Percentiles rank a stretch among this genome's conserved stretches.
Evolutionary conservation across 2,888 invertebrate species (phyloP).

Genomic region (Lepidochrysops patricia): DNA sequence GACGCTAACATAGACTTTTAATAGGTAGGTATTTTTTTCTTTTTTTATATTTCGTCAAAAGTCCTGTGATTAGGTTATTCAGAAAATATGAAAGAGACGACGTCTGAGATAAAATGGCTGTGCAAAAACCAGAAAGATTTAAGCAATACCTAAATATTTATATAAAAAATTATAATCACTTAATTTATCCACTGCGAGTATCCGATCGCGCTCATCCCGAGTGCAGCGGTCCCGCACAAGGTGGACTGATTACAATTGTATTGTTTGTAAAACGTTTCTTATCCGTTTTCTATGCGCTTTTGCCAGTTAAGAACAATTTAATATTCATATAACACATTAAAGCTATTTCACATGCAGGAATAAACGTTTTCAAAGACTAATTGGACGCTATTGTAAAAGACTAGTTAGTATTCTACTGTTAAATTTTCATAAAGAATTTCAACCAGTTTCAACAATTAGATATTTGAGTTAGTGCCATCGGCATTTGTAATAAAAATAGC

Average conservation of each 20-base stretch:
- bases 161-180: not conserved
- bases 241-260: conserved; percentile 10
- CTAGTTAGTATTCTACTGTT: not conserved
- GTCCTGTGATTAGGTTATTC: no score
- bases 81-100: no score
- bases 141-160: no score
- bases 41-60: no score
- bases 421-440: not conserved
- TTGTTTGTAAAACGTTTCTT: conserved; percentile 10
- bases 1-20: no score
- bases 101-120: no score
- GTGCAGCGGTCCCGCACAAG: conserved; percentile 2
- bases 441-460: not conserved
- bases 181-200: conserved; percentile 9
- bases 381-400: not conserved
- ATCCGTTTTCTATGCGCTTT: not conserved
- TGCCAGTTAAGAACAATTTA: conserved; percentile 8
- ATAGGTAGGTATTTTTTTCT: no score
- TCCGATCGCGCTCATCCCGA: conserved; percentile 9
- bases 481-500: no score
- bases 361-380: conserved; percentile 6
- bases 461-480: no score
- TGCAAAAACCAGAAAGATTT: no score
- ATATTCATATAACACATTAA: conserved; percentile 11
- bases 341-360: conserved; percentile 3